Evolutionary conservation across 2,888 invertebrate species (phyloP).

Genomic region (Caenorhabditis macrosperma): DNA sequence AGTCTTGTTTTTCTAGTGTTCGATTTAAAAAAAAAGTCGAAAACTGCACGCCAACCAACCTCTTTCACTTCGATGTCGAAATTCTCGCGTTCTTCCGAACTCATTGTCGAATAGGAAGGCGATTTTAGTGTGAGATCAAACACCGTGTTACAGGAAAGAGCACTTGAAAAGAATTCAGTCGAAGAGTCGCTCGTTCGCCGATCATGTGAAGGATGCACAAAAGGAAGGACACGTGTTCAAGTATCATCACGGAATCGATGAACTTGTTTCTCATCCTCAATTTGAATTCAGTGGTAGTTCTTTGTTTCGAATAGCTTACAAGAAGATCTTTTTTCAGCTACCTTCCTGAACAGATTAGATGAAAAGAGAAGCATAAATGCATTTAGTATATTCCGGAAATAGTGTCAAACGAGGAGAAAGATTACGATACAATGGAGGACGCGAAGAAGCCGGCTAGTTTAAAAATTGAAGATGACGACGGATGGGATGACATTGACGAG

Average conservation of each 20-base stretch:
- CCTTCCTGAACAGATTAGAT: conserved; percentile 4
- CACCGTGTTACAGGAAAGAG: conserved; percentile 30
- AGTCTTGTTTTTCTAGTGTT: too few relatives aligned
- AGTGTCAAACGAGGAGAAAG: background rate
- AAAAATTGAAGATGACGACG: conserved; percentile 40
- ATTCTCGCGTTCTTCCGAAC: conserved; percentile 42
- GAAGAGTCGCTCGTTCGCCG: conserved; percentile 34
- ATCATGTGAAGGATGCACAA: conserved; percentile 30
- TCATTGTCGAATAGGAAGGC: conserved; percentile 51
- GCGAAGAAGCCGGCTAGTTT: background rate
- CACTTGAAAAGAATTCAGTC: conserved; percentile 44
- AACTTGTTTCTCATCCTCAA: too few relatives aligned
- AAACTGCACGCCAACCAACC: too few relatives aligned
- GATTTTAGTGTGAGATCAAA: too few relatives aligned
- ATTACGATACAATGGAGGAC: conserved; percentile 29
- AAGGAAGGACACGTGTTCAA: conserved; percentile 45
- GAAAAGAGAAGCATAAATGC: conserved; percentile 34
- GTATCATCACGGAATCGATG: too few relatives aligned
- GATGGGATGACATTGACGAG: conserved; percentile 41
- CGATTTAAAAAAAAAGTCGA: too few relatives aligned
- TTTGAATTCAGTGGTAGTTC: conserved; percentile 36
- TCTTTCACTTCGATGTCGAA: conserved; percentile 42
- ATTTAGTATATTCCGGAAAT: conserved; percentile 14
- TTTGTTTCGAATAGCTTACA: too few relatives aligned
- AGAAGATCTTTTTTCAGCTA: conserved; percentile 28